These are phyloP conservation scores for Eupithecia insigniata DNA, from an alignment of 2,888 invertebrate species.

Conservation along the genomic window DNA sequence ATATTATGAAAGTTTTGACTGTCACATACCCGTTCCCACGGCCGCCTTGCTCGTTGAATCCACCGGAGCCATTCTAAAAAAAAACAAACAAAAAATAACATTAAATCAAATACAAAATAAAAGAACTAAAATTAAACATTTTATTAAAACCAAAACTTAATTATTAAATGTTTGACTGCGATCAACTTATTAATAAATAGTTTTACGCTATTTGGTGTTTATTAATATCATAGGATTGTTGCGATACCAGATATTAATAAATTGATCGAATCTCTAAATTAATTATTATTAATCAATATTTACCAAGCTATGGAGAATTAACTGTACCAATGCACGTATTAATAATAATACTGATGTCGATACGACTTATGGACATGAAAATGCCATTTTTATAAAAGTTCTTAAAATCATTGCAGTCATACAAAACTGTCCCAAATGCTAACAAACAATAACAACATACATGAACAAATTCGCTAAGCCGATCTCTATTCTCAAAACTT, in stretches of 20 bases:
- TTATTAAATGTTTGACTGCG: constrained; percentile 46
- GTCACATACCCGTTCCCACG: constrained; percentile 91
- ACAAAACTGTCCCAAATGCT: constrained; percentile 38
- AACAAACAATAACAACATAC: constrained; percentile 21
- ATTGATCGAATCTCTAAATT: constrained; percentile 38
- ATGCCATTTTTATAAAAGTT: constrained; percentile 6
- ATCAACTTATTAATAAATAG: constrained; percentile 32
- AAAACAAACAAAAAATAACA: constrained; percentile 82
- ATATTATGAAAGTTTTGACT: neutral
- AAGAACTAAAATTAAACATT: constrained; percentile 66
- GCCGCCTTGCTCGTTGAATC: constrained; percentile 90
- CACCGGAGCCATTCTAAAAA: constrained; percentile 93
- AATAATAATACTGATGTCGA: constrained; percentile 23
- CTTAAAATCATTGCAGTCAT: constrained; percentile 10
- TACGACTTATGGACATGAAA: constrained; percentile 15
- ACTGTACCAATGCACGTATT: constrained; percentile 31
- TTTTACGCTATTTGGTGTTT: neutral
- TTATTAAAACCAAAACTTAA: constrained; percentile 60
- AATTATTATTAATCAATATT: neutral
- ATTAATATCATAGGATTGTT: neutral
- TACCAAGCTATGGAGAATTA: constrained; percentile 56
- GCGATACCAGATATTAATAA: constrained; percentile 38
- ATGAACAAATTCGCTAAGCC: constrained; percentile 30
- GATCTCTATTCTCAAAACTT: constrained; percentile 40
- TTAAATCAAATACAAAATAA: constrained; percentile 62